Evolutionary conservation across 2,888 invertebrate species (phyloP), one percentile per base, ranked within the genome.

Genomic region (Athalia rosae): DNA sequence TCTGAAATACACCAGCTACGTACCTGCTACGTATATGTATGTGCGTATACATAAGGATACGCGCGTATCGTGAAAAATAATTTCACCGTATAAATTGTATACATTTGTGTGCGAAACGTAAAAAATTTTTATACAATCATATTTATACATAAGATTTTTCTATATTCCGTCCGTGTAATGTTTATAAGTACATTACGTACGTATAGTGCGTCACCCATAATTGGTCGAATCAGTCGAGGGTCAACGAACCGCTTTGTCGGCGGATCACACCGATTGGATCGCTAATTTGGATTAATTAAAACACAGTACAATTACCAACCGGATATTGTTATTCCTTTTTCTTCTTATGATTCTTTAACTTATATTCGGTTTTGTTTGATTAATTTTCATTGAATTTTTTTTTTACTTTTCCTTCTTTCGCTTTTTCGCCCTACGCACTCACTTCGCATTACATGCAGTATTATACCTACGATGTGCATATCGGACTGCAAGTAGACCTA

Each of bases 171-270:
- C 43, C n/a, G n/a, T n/a, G 63, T 11, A 43, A 63, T 63, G 7
- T 59, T 48, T 67, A 50, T 48, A 67, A 48, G 28, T 67, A 56
- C 71, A 56, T 71, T 71, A 56, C 56, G 56, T 71, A 13, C 15
- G 13, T 56, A 3, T 59, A 4, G 71, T 45, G 71, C 59, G 71
- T 73, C 59, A 73, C 59, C 58, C 50, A 43, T 61, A 74, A 59
- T 59, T 74, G 61, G 73, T 61, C n/a, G 73, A 61, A 74, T 74
- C 73, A 61, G 59, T 61, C 73, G 48, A 28, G 47, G 73, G 73
- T 74, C 73, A 48, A 74, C 48, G 73, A 74, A 74, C 73, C 73
- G 41, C 73, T 74, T 74, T 74, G 73, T 74, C 73, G 73, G 73
- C 73, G 58, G 9, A 74, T 69, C 61, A 47, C 73, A 74, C 73